A percentile compares a stretch with the other conserved stretches of the same genome.
These are phyloP conservation scores for Mionectes macconnelli DNA, from an alignment of 2,113 vertebrate genomes.

Conservation along the genomic window DNA sequence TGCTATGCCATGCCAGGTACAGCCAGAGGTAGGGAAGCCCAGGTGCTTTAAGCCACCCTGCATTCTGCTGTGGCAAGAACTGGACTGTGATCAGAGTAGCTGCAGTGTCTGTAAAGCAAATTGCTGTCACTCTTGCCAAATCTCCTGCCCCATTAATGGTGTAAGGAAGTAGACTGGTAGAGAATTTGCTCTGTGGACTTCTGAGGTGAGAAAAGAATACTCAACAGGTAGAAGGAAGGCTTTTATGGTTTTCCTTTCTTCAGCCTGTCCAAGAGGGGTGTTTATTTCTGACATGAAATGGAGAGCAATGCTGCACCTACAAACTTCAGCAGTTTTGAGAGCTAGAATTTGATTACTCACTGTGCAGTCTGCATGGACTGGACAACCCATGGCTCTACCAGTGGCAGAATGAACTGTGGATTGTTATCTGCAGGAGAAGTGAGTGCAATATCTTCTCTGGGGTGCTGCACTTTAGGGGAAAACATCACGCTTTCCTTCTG, in stretches of 20 bases:
- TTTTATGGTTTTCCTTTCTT: not conserved
- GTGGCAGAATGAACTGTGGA: fast-evolving
- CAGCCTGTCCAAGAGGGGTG: not conserved
- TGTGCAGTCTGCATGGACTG: not conserved
- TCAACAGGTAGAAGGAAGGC: not conserved
- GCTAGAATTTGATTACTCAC: not conserved
- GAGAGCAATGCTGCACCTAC: not conserved
- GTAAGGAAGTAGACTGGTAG: not conserved
- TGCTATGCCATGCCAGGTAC: not conserved
- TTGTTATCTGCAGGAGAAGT: not conserved
- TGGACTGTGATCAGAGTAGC: not conserved
- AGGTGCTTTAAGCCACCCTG: not conserved
- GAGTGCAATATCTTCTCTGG: not conserved
- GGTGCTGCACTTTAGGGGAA: not conserved
- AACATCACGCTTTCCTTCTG: not conserved
- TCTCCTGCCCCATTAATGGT: not conserved
- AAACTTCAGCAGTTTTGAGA: not conserved
- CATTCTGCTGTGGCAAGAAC: not conserved
- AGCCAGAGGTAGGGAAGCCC: not conserved
- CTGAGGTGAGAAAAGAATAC: not conserved
- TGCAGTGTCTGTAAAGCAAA: not conserved
- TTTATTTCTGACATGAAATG: not conserved
- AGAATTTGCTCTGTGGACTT: not conserved
- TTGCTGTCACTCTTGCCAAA: not conserved
- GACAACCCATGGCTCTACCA: not conserved